A percentile compares a stretch with the other conserved stretches of the same genome.
These are phyloP conservation scores for Teleiodes luculella DNA, from an alignment of 2,888 invertebrate species.

Conservation along the genomic window DNA sequence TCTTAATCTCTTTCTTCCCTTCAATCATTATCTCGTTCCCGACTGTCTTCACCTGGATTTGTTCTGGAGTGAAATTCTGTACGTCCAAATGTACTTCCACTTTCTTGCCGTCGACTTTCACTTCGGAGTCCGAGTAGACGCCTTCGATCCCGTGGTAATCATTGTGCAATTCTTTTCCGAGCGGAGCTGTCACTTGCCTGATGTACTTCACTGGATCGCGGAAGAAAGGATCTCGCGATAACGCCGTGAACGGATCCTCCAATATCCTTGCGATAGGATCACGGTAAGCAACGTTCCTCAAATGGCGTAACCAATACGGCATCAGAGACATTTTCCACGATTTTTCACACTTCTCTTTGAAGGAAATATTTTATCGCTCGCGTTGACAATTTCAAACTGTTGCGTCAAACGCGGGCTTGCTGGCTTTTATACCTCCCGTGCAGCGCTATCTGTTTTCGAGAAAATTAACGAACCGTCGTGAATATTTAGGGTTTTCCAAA, in stretches of 20 bases:
- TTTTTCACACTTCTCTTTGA: conserved; percentile 12
- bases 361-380: conserved; percentile 17
- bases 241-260: conserved; percentile 57
- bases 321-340: conserved; percentile 57
- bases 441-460: conserved; percentile 52
- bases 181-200: conserved; percentile 42
- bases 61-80: conserved; percentile 87
- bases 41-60: conserved; percentile 87
- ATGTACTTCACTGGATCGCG: conserved; percentile 58
- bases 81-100: conserved; percentile 87
- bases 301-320: conserved; percentile 68
- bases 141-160: conserved; percentile 64
- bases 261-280: conserved; percentile 54
- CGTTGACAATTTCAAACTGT: conserved; percentile 41
- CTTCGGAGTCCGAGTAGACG: conserved; percentile 74
- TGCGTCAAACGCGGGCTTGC: conserved; percentile 23
- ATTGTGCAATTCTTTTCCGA: no score
- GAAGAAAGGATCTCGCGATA: conserved; percentile 64
- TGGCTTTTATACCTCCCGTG: conserved; percentile 49
- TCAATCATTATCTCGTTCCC: no score
- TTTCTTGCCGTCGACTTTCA: conserved; percentile 81
- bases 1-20: conserved; percentile 86
- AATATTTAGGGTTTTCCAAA: no score
- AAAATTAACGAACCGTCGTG: conserved; percentile 41
- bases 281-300: conserved; percentile 54